Conservation (phyloP, 1,140 invertebrate genomes). For the Calycopis cecrops region DNA sequence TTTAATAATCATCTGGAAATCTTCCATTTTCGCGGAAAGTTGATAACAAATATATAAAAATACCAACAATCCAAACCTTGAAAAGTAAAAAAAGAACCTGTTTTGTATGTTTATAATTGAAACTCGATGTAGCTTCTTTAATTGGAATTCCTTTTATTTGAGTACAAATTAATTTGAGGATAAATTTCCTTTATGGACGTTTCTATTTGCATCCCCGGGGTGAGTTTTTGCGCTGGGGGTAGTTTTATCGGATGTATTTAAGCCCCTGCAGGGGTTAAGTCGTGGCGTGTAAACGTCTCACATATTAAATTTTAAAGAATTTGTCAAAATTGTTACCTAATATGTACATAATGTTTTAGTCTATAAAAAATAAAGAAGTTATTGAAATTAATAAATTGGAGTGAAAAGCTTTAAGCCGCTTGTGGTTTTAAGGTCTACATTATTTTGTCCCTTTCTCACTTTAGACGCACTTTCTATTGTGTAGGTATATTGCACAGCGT, state of each 20-base stretch:
- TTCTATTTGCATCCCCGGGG: slow-evolving; percentile 48
- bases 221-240: slow-evolving; percentile 47
- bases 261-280: slow-evolving; percentile 52
- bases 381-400: too few relatives aligned
- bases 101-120: slow-evolving; percentile 4
- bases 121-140: slow-evolving; percentile 28
- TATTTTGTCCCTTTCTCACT: too few relatives aligned
- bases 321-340: neutral
- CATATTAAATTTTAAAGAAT: slow-evolving; percentile 60
- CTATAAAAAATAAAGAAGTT: too few relatives aligned
- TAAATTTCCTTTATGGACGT: slow-evolving; percentile 70
- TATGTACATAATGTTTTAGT: too few relatives aligned
- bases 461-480: too few relatives aligned
- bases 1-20: too few relatives aligned
- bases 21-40: too few relatives aligned
- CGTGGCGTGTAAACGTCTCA: slow-evolving; percentile 38
- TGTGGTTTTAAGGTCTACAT: too few relatives aligned
- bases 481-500: too few relatives aligned
- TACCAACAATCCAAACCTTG: neutral
- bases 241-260: slow-evolving; percentile 70
- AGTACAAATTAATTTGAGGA: slow-evolving; percentile 69
- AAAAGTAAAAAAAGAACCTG: neutral
- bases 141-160: slow-evolving; percentile 46
- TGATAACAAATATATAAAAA: too few relatives aligned
- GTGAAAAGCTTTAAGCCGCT: too few relatives aligned